These are phyloP conservation scores for Trichopria drosophilae DNA, from an alignment of 2,888 invertebrate genomes.

Conservation along the genomic window DNA sequence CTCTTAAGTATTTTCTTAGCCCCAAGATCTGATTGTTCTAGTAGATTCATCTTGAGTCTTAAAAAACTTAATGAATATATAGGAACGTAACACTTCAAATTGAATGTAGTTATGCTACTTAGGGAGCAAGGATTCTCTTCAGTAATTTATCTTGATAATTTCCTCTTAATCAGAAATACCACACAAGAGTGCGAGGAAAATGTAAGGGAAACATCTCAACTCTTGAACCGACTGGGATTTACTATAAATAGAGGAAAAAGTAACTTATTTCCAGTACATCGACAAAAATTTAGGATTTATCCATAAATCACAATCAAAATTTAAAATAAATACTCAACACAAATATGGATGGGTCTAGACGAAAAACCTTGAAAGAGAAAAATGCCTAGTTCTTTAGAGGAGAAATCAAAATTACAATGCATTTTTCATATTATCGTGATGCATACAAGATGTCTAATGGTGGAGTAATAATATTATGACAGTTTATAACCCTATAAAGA, in stretches of 20 bases:
- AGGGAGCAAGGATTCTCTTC: no score
- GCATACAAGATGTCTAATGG: conserved; percentile 16
- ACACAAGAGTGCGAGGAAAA: conserved; percentile 11
- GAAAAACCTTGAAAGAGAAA: no score
- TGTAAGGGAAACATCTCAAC: conserved; percentile 10
- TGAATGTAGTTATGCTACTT: no score
- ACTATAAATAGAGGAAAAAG: conserved; percentile 28
- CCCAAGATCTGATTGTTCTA: no score
- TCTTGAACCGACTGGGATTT: conserved; percentile 26
- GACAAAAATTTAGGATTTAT: conserved; percentile 26
- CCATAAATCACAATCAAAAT: conserved; percentile 15
- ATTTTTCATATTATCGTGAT: not conserved
- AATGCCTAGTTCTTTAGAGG: not conserved
- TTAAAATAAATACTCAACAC: conserved; percentile 16
- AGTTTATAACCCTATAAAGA: conserved; percentile 10
- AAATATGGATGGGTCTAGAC: conserved; percentile 8
- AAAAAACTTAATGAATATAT: no score
- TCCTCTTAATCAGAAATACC: conserved; percentile 22
- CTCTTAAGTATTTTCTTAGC: no score
- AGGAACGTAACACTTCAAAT: no score
- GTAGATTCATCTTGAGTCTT: no score
- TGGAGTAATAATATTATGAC: conserved; percentile 13
- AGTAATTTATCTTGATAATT: conserved; percentile 33
- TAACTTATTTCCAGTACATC: conserved; percentile 6
- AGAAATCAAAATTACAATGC: conserved; percentile 1